A percentile compares a stretch with the other conserved stretches of the same genome.
These are phyloP conservation scores for Ptiloglossa arizonensis DNA, from an alignment of 1,140 invertebrate species.

Conservation along the genomic window DNA sequence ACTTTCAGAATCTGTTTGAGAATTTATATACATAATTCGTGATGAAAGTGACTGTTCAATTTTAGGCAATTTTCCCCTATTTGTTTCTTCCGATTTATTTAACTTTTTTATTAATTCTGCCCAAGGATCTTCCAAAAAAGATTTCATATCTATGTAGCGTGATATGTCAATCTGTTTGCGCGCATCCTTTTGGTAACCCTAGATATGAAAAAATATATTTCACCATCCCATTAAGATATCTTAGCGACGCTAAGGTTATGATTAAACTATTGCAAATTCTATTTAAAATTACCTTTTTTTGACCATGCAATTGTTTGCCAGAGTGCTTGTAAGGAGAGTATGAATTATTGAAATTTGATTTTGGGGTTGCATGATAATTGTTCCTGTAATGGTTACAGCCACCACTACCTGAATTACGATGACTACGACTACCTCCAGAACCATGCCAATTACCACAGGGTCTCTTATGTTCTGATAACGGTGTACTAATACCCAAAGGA, in stretches of 20 bases:
- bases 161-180: constrained; percentile 54
- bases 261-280: background rate
- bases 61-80: constrained; percentile 1
- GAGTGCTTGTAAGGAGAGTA: constrained; percentile 54
- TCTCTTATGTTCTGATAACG: constrained; percentile 41
- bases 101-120: constrained; percentile 57
- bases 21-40: background rate
- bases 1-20: constrained; percentile 5
- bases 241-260: background rate
- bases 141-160: constrained; percentile 61
- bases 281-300: constrained; percentile 52
- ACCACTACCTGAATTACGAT: constrained; percentile 43
- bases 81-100: constrained; percentile 5
- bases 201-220: constrained; percentile 25
- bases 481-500: constrained; percentile 62
- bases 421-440: constrained; percentile 29
- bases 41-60: background rate
- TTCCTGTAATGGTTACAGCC: constrained; percentile 50
- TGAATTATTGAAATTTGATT: constrained; percentile 43
- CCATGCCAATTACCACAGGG: constrained; percentile 36
- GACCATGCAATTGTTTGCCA: constrained; percentile 39
- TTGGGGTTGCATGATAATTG: constrained; percentile 46
- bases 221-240: background rate
- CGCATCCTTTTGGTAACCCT: constrained; percentile 53
- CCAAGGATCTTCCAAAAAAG: constrained; percentile 73